Conservation (phyloP, 2,113 vertebrate genomes). For the Pantherophis guttatus region DNA sequence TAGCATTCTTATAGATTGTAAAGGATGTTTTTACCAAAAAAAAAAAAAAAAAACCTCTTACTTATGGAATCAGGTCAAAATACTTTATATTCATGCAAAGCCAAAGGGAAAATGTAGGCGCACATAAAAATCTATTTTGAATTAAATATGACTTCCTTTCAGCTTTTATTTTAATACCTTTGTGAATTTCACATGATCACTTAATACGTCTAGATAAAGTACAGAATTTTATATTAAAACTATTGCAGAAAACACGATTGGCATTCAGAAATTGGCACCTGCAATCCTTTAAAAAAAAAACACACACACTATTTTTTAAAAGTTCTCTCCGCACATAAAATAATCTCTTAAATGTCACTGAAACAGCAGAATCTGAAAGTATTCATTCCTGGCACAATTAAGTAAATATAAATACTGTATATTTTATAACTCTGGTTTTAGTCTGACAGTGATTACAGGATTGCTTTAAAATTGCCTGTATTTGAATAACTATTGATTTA, state of each 20-base stretch:
- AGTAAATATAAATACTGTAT: constrained; percentile 6
- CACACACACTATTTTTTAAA: neutral
- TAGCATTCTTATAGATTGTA: constrained; percentile 22
- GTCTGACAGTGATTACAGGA: constrained; percentile 27
- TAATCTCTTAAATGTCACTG: neutral
- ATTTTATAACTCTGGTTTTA: constrained; percentile 16
- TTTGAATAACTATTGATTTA: constrained; percentile 15
- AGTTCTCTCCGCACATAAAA: neutral
- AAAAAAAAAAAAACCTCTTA: neutral
- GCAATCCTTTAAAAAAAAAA: constrained; percentile 10
- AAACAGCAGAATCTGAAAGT: neutral
- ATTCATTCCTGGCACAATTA: neutral
- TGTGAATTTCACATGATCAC: neutral
- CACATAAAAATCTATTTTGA: neutral
- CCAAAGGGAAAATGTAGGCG: constrained; percentile 24
- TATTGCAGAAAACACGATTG: constrained; percentile 15
- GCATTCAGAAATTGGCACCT: constrained; percentile 16
- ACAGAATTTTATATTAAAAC: neutral
- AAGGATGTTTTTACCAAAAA: neutral
- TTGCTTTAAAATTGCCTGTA: neutral
- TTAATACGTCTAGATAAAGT: constrained; percentile 6
- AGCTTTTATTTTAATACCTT: neutral
- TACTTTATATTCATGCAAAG: constrained; percentile 30
- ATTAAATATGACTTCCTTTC: constrained; percentile 27
- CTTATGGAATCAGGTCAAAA: constrained; percentile 47